Conservation (phyloP, 2,797 vertebrate genomes). For the Corythornis leucogaster region DNA sequence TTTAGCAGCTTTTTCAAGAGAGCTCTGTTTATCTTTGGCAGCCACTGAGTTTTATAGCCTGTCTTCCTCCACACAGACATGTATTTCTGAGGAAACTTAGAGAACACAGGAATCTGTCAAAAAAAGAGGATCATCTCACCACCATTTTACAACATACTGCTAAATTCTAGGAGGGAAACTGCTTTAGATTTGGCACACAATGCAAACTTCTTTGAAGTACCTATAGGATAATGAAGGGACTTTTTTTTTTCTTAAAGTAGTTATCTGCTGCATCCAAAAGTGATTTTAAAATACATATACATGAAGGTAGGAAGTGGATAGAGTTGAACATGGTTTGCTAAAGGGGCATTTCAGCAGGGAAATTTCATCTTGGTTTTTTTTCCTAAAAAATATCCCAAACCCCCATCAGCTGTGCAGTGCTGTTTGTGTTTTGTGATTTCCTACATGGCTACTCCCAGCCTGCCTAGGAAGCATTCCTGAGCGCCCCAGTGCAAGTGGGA, state of each 20-base stretch:
- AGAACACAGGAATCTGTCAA: neutral
- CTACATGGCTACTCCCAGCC: neutral
- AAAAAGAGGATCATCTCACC: neutral
- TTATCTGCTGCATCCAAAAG: neutral
- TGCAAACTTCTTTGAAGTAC: neutral
- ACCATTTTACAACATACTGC: neutral
- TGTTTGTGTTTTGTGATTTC: neutral
- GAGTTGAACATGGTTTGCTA: neutral
- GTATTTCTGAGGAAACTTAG: neutral
- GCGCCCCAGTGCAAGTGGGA: neutral
- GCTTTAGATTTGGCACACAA: neutral
- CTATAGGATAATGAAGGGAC: neutral
- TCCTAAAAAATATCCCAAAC: neutral
- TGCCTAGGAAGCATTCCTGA: neutral
- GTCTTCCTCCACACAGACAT: neutral
- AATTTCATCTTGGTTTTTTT: neutral
- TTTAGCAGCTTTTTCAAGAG: constrained; percentile 33
- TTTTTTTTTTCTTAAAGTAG: neutral
- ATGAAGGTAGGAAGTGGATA: neutral
- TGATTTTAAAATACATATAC: neutral
- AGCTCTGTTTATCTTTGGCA: neutral
- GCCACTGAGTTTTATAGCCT: neutral
- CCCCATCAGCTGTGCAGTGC: neutral
- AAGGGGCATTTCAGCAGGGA: neutral
- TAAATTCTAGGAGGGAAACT: neutral